A percentile compares a stretch with the other conserved stretches of the same genome.
Conservation (phyloP, 2,797 vertebrate species). For the Scyliorhinus canicula region DNA sequence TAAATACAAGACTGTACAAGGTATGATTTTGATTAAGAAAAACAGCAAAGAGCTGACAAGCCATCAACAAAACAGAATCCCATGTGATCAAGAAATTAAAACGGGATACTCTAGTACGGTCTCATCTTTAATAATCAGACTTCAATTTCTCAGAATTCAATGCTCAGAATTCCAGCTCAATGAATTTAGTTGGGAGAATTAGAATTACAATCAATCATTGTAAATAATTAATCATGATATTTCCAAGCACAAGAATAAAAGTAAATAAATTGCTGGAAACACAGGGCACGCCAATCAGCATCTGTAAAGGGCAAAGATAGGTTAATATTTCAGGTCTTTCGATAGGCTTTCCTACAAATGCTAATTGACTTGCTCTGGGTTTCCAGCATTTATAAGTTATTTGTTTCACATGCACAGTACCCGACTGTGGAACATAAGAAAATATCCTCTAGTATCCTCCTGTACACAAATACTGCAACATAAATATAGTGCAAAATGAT, state of each 20-base stretch:
- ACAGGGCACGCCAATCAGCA: neutral
- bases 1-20: neutral
- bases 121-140: neutral
- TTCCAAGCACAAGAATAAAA: neutral
- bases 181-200: neutral
- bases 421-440: neutral
- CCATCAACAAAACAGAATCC: neutral
- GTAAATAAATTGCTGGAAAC: neutral
- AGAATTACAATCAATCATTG: neutral
- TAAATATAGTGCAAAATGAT: neutral
- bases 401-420: neutral
- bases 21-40: neutral
- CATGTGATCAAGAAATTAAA: neutral
- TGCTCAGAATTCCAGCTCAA: neutral
- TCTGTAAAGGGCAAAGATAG: neutral
- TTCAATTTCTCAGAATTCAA: conserved; percentile 27
- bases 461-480: neutral
- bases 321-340: neutral
- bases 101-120: neutral
- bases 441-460: neutral
- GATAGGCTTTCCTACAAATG: neutral
- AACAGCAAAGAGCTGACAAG: neutral
- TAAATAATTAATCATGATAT: neutral
- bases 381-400: neutral
- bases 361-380: neutral